phyloP scores from a whole-genome alignment of 64 coral and sea anemone species.

The Acropora tenuis region DNA sequence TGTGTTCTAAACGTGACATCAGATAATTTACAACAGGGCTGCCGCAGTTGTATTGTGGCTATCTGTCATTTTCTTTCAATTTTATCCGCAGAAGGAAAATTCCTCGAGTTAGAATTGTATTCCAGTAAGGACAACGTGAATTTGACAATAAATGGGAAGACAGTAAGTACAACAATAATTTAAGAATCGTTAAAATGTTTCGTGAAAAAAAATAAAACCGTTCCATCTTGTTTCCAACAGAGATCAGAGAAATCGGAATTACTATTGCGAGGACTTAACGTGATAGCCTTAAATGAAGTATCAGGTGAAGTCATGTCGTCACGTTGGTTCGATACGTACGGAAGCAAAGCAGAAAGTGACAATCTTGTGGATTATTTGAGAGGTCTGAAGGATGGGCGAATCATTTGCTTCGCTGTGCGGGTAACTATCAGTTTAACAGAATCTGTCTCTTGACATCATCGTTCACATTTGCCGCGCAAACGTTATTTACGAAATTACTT shows the following conservation, averaged over 20 bases:
- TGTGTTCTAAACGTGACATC: too few relatives aligned
- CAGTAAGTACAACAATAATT: background rate
- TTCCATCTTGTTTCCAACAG: background rate
- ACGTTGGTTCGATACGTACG: slow-evolving; percentile 62
- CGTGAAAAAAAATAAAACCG: too few relatives aligned
- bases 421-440: slow-evolving; percentile 17
- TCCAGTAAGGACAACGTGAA: slow-evolving; percentile 65
- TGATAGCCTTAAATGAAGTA: slow-evolving; percentile 72
- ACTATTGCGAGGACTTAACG: slow-evolving; percentile 77
- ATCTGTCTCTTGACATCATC: too few relatives aligned
- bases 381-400: slow-evolving; percentile 71
- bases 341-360: slow-evolving; percentile 52
- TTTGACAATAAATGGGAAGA: slow-evolving; percentile 50
- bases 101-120: slow-evolving; percentile 54
- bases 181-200: too few relatives aligned
- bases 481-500: background rate
- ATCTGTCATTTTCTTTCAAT: too few relatives aligned
- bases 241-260: slow-evolving; percentile 37
- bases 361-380: slow-evolving; percentile 49
- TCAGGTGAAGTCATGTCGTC: slow-evolving; percentile 56
- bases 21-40: too few relatives aligned
- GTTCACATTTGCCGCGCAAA: background rate
- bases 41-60: too few relatives aligned
- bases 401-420: slow-evolving; percentile 76
- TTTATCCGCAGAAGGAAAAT: background rate